Base-by-base conservation (phyloP, 2,797 vertebrate species). In the Hippopotamyrus pictus region DNA sequence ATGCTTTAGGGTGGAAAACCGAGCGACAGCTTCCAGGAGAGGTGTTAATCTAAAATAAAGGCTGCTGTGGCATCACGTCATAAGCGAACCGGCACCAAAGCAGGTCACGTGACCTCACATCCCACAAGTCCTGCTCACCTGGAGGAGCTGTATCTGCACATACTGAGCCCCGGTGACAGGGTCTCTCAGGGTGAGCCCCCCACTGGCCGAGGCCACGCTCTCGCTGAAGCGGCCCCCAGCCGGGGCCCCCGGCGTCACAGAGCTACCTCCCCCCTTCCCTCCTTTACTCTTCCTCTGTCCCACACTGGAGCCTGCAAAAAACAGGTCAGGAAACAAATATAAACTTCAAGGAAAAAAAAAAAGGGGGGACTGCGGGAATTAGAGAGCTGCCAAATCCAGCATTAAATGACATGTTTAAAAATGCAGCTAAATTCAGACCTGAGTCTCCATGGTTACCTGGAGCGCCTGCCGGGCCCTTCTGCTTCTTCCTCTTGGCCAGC, bases 401-500 rank as follows among this genome's bases (percentile, higher is more conserved):
- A 29, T 53, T 14, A 86, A 54, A 86, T 9, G 19, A 17, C 65
- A 33, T 50, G 22, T 86, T 86, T 54, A 6, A 54, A 50, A 53
- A 33, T 14, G 25, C 83, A 6, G 46, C 22, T 41, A 44, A 79
- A 79, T 79, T n/a, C 4, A 8, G 37, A 12, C 37, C 73, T 22
- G 8, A 5, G 11, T 85, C 53, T 3, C 76, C 37, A 46, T 92
- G 11, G 8, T 91, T 91, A 96, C 96, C 95, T 37, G 93, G 89
- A 62, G 91, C 91, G 50, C 91, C 65, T 0, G 91, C 91, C 2
- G 96, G 93, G 88, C 96, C 95, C 93, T 95, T 97, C 91, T 97
- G 98, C 93, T 99, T 99, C 93, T 95, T 98, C 93, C 97, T 96
- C 95, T 99, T 98, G 91, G 97, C 98, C 91, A 99, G 94, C 91